Evolutionary conservation across 2,888 invertebrate genomes (phyloP).

Genomic region (Ophonus ardosiacus): DNA sequence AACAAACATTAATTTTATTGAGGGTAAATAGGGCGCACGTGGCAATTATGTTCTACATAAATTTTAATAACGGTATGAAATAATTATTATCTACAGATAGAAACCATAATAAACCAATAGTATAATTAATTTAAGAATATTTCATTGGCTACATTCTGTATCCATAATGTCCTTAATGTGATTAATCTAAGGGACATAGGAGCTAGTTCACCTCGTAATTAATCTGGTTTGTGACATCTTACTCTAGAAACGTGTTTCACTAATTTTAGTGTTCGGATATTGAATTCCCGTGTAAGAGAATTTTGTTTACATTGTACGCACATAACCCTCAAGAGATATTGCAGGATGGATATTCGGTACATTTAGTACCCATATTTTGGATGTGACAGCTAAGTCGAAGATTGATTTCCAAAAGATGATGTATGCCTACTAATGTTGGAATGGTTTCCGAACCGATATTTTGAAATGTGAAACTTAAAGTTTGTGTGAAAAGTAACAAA

Average conservation of each 20-base stretch:
- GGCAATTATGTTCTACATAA: not conserved
- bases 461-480: not conserved
- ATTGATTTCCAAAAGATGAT: not conserved
- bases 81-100: not conserved
- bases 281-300: not conserved
- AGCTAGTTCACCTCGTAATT: not conserved
- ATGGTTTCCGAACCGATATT: too few species aligned
- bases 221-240: not conserved
- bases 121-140: not conserved
- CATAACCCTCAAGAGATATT: not conserved
- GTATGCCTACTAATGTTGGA: not conserved
- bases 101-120: not conserved
- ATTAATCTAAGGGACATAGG: not conserved
- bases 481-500: too few species aligned
- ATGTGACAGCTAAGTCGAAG: not conserved
- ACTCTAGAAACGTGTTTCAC: not conserved
- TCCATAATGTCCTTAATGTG: not conserved
- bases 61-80: not conserved
- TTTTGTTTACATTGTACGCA: not conserved
- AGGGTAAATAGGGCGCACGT: not conserved
- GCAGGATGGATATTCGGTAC: not conserved
- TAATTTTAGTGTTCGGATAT: not conserved
- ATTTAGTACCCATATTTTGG: not conserved
- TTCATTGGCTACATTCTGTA: not conserved
- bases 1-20: not conserved